These are phyloP conservation scores for Phrynosoma platyrhinos DNA, from an alignment of 2,113 vertebrate genomes.

Conservation along the genomic window DNA sequence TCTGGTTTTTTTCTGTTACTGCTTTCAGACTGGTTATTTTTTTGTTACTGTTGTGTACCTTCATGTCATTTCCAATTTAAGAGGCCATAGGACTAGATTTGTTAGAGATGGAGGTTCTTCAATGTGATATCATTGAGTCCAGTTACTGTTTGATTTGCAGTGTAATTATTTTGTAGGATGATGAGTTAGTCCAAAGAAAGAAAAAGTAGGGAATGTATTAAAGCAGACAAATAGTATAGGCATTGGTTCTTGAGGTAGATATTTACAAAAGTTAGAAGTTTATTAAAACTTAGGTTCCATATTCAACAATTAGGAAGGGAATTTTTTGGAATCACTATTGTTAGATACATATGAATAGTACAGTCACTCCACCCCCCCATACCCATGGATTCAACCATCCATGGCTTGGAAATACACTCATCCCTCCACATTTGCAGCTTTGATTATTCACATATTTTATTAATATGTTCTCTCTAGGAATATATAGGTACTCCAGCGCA, in stretches of 20 bases:
- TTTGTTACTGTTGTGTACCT: neutral
- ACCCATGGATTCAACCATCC: too few species aligned
- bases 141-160: neutral
- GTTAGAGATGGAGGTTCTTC: too few species aligned
- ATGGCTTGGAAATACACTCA: too few species aligned
- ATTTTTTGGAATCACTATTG: neutral
- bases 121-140: neutral
- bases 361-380: too few species aligned
- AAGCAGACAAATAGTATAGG: neutral
- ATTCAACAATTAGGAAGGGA: neutral
- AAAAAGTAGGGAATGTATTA: neutral
- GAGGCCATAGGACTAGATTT: too few species aligned
- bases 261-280: neutral
- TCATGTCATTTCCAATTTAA: too few species aligned
- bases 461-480: too few species aligned
- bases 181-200: neutral
- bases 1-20: neutral
- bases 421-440: too few species aligned
- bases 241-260: neutral
- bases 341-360: neutral
- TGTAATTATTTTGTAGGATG: neutral
- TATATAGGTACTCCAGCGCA: too few species aligned
- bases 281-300: neutral
- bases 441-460: too few species aligned
- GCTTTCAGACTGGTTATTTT: slow-evolving; percentile 2